These are phyloP conservation scores for Brachypodius melanocephalos DNA, from an alignment of 2,113 vertebrate genomes.

Conservation along the genomic window DNA sequence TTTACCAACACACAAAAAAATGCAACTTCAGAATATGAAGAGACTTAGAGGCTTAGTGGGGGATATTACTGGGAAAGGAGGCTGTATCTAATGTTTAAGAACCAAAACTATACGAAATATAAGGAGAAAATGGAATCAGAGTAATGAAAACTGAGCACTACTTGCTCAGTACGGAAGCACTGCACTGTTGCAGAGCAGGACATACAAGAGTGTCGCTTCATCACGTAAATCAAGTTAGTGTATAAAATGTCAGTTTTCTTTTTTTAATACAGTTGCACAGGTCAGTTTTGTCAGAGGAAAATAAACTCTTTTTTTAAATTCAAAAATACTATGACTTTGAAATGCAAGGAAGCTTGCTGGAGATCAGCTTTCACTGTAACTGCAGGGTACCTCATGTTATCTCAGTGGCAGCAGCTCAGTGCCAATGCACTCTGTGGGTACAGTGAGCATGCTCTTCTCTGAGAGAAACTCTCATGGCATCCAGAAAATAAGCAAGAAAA, in stretches of 20 bases:
- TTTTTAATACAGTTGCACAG: not conserved
- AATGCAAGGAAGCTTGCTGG: not conserved
- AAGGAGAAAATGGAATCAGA: not conserved
- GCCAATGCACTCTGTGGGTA: not conserved
- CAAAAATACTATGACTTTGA: not conserved
- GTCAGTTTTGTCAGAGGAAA: not conserved
- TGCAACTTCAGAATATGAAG: not conserved
- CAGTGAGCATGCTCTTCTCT: not conserved
- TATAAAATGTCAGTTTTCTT: not conserved
- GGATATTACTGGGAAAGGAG: not conserved
- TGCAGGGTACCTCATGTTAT: fast-evolving
- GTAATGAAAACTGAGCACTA: not conserved
- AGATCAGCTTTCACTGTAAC: not conserved
- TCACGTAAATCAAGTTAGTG: fast-evolving
- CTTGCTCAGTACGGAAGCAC: not conserved
- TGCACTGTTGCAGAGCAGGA: fast-evolving
- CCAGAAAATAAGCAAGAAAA: not conserved
- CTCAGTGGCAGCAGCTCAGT: not conserved
- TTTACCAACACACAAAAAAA: not conserved
- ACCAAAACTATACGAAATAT: not conserved
- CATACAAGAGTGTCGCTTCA: not conserved
- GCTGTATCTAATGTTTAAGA: not conserved
- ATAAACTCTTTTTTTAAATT: not conserved
- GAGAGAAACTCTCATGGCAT: not conserved
- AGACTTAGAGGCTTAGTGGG: not conserved